These are phyloP conservation scores for Mimumesa dahlbomi DNA, from an alignment of 2,888 invertebrate genomes.

Conservation along the genomic window DNA sequence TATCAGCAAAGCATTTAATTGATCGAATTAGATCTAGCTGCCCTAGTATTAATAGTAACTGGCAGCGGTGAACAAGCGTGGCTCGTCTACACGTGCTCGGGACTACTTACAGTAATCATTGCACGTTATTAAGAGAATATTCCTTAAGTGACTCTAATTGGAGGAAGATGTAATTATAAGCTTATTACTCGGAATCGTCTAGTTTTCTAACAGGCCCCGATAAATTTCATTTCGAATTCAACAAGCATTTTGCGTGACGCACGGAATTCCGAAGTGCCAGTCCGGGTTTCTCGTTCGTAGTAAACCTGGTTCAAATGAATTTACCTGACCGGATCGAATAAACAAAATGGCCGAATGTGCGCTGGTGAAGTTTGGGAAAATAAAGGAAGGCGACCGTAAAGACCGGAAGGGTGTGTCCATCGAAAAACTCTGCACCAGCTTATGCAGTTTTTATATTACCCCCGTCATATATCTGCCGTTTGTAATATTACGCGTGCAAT, in stretches of 20 bases:
- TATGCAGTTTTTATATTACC: conserved; percentile 36
- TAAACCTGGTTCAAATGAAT: too few relatives aligned
- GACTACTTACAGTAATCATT: conserved; percentile 67
- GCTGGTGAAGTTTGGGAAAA: not conserved
- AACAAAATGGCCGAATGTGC: not conserved
- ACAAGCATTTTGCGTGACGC: not conserved
- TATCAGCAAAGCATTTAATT: conserved; percentile 71
- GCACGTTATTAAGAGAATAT: conserved; percentile 67
- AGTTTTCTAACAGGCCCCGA: conserved; percentile 15
- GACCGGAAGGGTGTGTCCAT: conserved; percentile 9
- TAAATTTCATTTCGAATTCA: conserved; percentile 16
- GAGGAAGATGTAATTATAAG: conserved; percentile 72
- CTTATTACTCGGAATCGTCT: conserved; percentile 46
- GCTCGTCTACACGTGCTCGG: conserved; percentile 22
- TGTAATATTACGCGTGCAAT: conserved; percentile 38
- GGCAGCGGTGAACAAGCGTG: conserved; percentile 15
- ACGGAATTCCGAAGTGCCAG: too few relatives aligned
- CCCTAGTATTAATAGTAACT: conserved; percentile 58
- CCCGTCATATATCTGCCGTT: conserved; percentile 10
- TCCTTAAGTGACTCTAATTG: conserved; percentile 72
- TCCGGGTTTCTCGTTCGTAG: too few relatives aligned
- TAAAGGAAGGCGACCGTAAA: conserved; percentile 28
- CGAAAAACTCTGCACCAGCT: too few relatives aligned
- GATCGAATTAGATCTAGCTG: conserved; percentile 66
- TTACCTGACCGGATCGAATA: too few relatives aligned